Evolutionary conservation across 2,113 vertebrate genomes (phyloP).

Genomic region (Xenotilapia flavipinnis): DNA sequence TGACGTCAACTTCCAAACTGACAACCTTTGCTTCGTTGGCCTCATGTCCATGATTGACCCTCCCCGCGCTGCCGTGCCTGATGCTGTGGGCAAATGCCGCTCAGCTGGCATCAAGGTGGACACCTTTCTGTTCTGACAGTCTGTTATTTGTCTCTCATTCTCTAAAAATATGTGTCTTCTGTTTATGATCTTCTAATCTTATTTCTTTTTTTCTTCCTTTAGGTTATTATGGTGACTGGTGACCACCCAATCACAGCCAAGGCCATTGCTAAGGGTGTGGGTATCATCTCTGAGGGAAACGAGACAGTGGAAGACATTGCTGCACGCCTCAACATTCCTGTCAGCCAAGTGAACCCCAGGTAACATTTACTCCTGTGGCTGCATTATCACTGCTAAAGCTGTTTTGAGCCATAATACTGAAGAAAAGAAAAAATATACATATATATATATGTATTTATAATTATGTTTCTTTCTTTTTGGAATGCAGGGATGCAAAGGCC

Average conservation of each 20-base stretch:
- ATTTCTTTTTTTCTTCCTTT: background rate
- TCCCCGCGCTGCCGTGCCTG: constrained; percentile 83
- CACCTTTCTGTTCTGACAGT: background rate
- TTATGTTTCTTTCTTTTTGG: background rate
- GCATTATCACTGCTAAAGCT: background rate
- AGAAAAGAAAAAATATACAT: background rate
- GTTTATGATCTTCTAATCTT: background rate
- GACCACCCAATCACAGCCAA: constrained; percentile 92
- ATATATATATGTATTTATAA: background rate
- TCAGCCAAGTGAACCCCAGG: constrained; percentile 89
- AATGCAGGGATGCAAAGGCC: constrained; percentile 74
- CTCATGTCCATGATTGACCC: constrained; percentile 95
- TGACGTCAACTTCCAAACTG: constrained; percentile 85
- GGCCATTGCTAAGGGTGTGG: constrained; percentile 90
- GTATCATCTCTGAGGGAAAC: constrained; percentile 90
- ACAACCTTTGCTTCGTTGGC: constrained; percentile 87
- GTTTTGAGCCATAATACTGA: background rate
- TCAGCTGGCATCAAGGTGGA: constrained; percentile 84
- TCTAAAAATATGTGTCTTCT: background rate
- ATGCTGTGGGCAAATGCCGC: constrained; percentile 88
- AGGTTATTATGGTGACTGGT: constrained; percentile 90
- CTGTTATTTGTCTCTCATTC: background rate
- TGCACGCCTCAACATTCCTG: constrained; percentile 85
- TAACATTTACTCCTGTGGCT: constrained; percentile 3
- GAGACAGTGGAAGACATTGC: constrained; percentile 91